These are phyloP conservation scores for Rafetus swinhoei DNA, from an alignment of 2,113 vertebrate genomes.

Conservation along the genomic window DNA sequence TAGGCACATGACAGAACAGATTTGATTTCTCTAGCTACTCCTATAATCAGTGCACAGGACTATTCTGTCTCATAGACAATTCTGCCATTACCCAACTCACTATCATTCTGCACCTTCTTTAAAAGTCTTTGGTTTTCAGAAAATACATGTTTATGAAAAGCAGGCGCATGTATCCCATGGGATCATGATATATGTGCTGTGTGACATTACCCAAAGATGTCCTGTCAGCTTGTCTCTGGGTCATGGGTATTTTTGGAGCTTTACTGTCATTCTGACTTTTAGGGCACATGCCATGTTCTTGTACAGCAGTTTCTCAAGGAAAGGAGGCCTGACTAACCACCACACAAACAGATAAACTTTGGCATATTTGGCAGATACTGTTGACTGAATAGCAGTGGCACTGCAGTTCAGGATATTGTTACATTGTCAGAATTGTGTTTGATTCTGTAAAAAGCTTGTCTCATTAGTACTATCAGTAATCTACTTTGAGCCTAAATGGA, in stretches of 20 bases:
- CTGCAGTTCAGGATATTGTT: background rate
- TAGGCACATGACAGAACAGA: background rate
- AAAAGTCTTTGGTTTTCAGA: background rate
- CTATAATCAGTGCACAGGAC: background rate
- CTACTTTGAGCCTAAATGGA: background rate
- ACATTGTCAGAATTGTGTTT: background rate
- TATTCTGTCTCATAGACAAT: background rate
- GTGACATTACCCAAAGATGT: background rate
- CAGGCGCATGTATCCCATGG: accelerated
- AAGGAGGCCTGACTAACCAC: accelerated
- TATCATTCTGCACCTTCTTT: background rate
- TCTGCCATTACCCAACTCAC: background rate
- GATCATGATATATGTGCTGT: background rate
- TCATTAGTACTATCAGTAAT: background rate
- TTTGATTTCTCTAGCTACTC: background rate
- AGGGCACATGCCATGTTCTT: background rate
- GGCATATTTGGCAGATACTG: background rate
- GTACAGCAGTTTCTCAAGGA: background rate
- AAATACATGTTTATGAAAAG: background rate
- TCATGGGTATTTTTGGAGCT: background rate
- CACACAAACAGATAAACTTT: background rate
- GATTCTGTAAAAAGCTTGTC: background rate
- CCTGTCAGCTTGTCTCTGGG: background rate
- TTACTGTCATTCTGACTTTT: background rate
- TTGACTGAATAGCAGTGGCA: background rate